Evolutionary conservation across 2,797 vertebrate genomes (phyloP).

Genomic region (Crotalus adamanteus): DNA sequence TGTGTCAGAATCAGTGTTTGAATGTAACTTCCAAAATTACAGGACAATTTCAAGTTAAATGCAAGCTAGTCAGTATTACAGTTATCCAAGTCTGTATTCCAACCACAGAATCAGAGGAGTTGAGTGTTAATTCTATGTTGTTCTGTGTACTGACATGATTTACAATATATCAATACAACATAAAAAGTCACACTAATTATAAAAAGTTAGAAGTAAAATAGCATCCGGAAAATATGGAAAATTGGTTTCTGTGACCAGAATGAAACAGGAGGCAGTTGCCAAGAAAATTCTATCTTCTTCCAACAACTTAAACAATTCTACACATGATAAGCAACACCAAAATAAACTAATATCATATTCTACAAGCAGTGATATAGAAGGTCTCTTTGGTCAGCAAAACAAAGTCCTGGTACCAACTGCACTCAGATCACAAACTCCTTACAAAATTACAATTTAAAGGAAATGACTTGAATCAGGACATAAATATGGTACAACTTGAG

Average conservation of each 20-base stretch:
- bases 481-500: neutral
- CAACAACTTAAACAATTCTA: neutral
- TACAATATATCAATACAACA: neutral
- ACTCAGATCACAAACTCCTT: neutral
- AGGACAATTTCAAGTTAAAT: neutral
- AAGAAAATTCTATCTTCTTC: neutral
- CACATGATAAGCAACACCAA: neutral
- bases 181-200: neutral
- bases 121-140: neutral
- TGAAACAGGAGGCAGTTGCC: neutral
- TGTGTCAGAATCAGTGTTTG: neutral
- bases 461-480: neutral
- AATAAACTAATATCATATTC: neutral
- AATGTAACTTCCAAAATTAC: neutral
- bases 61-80: neutral
- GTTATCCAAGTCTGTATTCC: neutral
- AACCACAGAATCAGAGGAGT: neutral
- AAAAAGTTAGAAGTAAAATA: neutral
- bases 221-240: neutral
- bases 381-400: neutral
- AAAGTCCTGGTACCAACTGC: neutral
- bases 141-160: neutral
- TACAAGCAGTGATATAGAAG: neutral
- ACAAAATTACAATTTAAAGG: neutral
- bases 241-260: neutral